Base-by-base conservation (phyloP, 2,113 vertebrate genomes). In the Morone saxatilis region DNA sequence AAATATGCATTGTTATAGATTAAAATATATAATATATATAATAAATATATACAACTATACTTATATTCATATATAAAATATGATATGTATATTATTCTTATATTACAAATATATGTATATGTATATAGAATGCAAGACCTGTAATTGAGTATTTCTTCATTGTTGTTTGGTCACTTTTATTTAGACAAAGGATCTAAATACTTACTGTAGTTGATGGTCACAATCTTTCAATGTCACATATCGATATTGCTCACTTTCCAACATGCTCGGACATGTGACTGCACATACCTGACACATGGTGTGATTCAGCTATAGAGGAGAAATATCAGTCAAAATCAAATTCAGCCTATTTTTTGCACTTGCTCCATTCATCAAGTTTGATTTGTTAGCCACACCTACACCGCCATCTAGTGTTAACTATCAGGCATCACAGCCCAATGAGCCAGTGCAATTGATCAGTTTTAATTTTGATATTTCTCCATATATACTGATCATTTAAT, bases 401-500 rank as follows among this genome's bases (percentile, higher is more conserved):
- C 2, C 65, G 4, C 69, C 73, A 78, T 40, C 82, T 81, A 66
- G 74, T 81, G 86, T 59, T 53, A 0, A 17, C 9, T 1, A 50
- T 41, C 5, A 41, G 19, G 4, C 41, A 80, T 71, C 38, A 71
- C 72, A 53, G 2, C 0, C 36, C 43, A 20, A 1, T 9, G 25
- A 53, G 10, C 36, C 36, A 1, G 19, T 40, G 72, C 8, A 22
- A 40, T 47, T 47, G 4, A 47, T 47, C 12, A 47, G 45, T 47
- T 47, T 41, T 41, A 41, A 41, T 41, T 41, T 41, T 13, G 31
- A 31, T 31, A 47, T 47, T 13, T 47, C 45, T 13, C 45, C 45
- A 47, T 10, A 47, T 12, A 13, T 45, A 31, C 11, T 45, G 43
- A 45, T 1, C 43, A 45, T 47, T 47, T 47, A 13, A 47, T 47